phyloP scores from a whole-genome alignment of 2,888 invertebrate species.

The Elgonia sp. region DNA sequence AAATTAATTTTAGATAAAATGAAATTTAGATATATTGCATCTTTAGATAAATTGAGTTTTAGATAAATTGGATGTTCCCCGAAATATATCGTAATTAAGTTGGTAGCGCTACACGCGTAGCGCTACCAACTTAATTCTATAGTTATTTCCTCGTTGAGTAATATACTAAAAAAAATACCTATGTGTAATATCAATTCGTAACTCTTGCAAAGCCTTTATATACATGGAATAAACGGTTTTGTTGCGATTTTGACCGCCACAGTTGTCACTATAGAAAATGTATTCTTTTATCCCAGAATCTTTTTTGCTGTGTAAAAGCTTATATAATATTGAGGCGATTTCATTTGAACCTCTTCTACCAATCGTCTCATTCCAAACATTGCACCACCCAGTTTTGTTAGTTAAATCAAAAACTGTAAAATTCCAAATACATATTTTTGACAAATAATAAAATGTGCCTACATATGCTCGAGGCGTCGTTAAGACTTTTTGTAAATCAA shows the following conservation, averaged over 20 bases:
- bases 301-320: not conserved
- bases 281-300: constrained; percentile 4
- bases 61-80: too few species aligned
- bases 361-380: constrained; percentile 40
- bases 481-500: too few species aligned
- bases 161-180: too few species aligned
- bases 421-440: constrained; percentile 28
- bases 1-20: too few species aligned
- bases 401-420: constrained; percentile 36
- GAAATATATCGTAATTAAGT: too few species aligned
- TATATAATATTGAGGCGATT: not conserved
- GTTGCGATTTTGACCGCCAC: constrained; percentile 36
- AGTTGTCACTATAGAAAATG: constrained; percentile 33
- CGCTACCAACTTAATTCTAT: too few species aligned
- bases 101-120: too few species aligned
- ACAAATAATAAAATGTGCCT: constrained; percentile 36
- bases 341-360: constrained; percentile 23
- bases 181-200: constrained; percentile 42
- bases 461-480: too few species aligned
- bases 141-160: too few species aligned
- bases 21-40: too few species aligned
- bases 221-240: constrained; percentile 23
- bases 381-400: not conserved
- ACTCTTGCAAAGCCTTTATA: constrained; percentile 5
- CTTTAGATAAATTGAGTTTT: too few species aligned